phyloP scores from a whole-genome alignment of 2,888 invertebrate genomes.

The Nemoura dubitans region DNA sequence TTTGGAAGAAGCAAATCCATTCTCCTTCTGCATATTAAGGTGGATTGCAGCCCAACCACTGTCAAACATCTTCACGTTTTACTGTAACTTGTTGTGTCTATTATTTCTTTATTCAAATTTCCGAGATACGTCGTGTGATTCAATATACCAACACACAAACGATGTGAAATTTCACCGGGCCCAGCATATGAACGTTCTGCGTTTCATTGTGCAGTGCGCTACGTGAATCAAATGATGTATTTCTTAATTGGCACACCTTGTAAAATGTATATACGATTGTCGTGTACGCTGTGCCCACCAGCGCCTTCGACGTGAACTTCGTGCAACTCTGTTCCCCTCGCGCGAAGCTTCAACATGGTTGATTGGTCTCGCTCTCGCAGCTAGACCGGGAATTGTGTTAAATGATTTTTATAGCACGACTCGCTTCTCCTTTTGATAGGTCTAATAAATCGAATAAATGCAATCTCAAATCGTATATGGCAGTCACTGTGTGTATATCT shows the following conservation, averaged over 20 bases:
- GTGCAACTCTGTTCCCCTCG: not conserved
- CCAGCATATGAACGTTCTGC: not conserved
- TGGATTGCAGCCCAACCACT: too few relatives aligned
- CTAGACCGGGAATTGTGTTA: not conserved
- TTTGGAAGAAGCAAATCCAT: too few relatives aligned
- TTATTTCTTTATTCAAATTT: too few relatives aligned
- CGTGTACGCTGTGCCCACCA: not conserved
- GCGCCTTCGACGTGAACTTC: not conserved
- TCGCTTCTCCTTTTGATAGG: not conserved
- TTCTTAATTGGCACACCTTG: slow-evolving; percentile 12
- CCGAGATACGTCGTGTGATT: too few relatives aligned
- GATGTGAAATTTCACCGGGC: too few relatives aligned
- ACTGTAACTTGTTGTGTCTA: too few relatives aligned
- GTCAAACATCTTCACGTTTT: too few relatives aligned
- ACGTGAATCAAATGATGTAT: not conserved
- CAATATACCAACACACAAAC: too few relatives aligned
- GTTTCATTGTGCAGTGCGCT: not conserved
- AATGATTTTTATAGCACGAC: not conserved
- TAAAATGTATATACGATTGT: too few relatives aligned
- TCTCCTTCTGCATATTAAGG: too few relatives aligned
- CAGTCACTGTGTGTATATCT: not conserved
- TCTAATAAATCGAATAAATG: not conserved
- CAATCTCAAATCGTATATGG: not conserved
- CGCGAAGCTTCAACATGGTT: not conserved
- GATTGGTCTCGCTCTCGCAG: not conserved